phyloP scores from a whole-genome alignment of 2,113 vertebrate genomes.

The Silurus asotus region DNA sequence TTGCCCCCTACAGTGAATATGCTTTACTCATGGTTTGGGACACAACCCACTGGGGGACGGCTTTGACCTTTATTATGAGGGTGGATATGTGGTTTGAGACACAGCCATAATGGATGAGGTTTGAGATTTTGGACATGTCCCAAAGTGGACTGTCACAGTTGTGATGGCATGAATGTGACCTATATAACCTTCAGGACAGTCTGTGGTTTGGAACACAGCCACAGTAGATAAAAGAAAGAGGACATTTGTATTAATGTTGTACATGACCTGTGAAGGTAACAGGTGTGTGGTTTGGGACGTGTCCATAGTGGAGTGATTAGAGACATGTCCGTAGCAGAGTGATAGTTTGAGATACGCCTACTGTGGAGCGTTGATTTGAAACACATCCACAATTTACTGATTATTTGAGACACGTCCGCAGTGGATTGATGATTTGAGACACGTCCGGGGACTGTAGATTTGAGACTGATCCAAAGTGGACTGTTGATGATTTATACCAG shows the following conservation, averaged over 20 bases:
- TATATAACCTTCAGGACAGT: not conserved
- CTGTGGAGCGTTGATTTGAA: not conserved
- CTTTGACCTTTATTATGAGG: not conserved
- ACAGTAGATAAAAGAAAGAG: not conserved
- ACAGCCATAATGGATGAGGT: not conserved
- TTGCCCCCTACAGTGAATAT: not conserved
- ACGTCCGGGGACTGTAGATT: too few relatives aligned
- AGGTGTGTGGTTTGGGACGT: not conserved
- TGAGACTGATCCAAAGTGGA: not conserved
- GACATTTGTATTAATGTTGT: not conserved
- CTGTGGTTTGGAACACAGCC: constrained; percentile 3
- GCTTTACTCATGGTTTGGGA: not conserved
- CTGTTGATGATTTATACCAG: not conserved
- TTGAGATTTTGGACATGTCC: not conserved
- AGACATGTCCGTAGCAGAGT: not conserved
- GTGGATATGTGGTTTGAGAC: not conserved
- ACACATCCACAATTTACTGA: too few relatives aligned
- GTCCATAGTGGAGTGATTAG: not conserved
- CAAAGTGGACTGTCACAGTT: not conserved
- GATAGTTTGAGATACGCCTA: not conserved
- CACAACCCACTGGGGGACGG: not conserved
- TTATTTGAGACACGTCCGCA: too few relatives aligned
- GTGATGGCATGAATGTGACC: not conserved
- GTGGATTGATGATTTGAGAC: too few relatives aligned
- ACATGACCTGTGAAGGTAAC: not conserved